Percentiles rank a stretch among this genome's conserved stretches.
Conservation (phyloP, 64 coral and sea anemone genomes). For the Pocillopora verrucosa region DNA sequence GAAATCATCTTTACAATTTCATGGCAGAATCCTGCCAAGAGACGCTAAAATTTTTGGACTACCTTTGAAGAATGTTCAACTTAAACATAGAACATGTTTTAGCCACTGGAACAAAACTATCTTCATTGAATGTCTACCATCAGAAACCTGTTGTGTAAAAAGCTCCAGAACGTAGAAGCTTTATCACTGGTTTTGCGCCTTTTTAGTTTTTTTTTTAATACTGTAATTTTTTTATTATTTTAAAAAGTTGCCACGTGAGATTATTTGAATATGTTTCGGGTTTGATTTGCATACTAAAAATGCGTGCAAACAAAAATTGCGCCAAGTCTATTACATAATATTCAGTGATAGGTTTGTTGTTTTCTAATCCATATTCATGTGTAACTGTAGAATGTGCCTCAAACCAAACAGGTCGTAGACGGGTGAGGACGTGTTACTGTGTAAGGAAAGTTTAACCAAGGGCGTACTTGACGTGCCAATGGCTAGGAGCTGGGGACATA, state of each 20-base stretch:
- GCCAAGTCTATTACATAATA: not conserved
- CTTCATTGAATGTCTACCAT: no score
- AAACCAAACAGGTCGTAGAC: not conserved
- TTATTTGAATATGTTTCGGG: not conserved
- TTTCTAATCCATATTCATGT: not conserved
- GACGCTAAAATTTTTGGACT: no score
- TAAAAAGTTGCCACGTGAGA: not conserved
- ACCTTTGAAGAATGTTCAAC: no score
- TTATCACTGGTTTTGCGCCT: no score
- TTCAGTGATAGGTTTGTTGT: not conserved
- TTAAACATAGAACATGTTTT: no score
- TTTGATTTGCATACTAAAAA: not conserved
- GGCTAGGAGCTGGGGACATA: not conserved
- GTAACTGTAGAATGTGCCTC: not conserved
- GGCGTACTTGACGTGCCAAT: not conserved
- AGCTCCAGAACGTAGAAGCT: no score
- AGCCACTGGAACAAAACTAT: no score
- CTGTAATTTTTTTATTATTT: no score
- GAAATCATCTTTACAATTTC: no score
- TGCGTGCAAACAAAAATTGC: not conserved
- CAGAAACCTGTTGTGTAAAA: no score
- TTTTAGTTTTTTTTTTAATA: no score
- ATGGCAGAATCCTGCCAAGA: no score
- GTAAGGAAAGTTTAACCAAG: not conserved
- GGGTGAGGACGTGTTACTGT: not conserved